Base-by-base conservation (phyloP, 2,888 invertebrate species). In the Dendrolimus houi region DNA sequence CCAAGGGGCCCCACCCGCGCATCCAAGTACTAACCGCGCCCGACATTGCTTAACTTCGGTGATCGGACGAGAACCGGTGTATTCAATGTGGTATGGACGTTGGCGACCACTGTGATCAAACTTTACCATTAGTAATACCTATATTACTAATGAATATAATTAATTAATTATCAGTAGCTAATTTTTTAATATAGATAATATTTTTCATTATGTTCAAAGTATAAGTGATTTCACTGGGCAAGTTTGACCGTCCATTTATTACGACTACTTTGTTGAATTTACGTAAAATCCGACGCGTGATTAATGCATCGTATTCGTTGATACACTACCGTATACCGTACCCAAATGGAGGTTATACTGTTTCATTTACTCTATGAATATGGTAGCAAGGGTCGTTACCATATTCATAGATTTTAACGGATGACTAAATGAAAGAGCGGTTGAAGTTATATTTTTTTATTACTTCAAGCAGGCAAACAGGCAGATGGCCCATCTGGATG, bases 171-270 rank as follows among this genome's bases (percentile, higher is more conserved):
- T 29, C 29, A 29, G 13, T 53, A 12, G 53, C n/a, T 53, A n/a
- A 2, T 53, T 17, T 13, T 53, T 13, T 53, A 13, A 17, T n/a
- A 9, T n/a, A 10, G n/a, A 53, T 8, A 14, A 17, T 7, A 53
- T 17, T 7, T 13, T 53, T n/a, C 41, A 55, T 53, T 58, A 56
- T 56, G 47, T 63, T 55, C 56, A 9, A 73, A 70, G 66, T 74
- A 58, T 64, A n/a, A 60, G 17, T 7, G 63, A 17, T 10, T 41
- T 52, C 60, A 62, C 57, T 58, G 57, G 13, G 59, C 65, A 66
- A 68, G 74, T 79, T 82, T 85, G 87, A 84, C 85, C 85, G 80
- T 82, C 70, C 85, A 89, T 89, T 87, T 81, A 88, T 89, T 88
- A 88, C 79, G 14, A 69, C 79, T 83, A 86, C 88, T 88, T 87